phyloP scores from a whole-genome alignment of 2,113 vertebrate genomes.

The Caranx ignobilis region DNA sequence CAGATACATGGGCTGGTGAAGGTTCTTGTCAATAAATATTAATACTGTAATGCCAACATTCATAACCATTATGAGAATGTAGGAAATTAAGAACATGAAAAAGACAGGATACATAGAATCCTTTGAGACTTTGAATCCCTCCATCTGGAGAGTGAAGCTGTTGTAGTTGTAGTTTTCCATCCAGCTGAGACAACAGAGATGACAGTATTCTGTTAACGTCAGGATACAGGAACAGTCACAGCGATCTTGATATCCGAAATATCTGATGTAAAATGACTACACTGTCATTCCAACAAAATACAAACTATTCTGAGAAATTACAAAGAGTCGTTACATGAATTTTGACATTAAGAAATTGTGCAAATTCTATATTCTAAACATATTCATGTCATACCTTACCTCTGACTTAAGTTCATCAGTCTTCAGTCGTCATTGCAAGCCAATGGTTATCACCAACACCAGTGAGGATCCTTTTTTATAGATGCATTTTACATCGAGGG shows the following conservation, averaged over 20 bases:
- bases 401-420: neutral
- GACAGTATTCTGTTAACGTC: neutral
- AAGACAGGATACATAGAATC: slow-evolving; percentile 61
- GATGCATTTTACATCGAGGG: neutral
- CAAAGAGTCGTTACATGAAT: neutral
- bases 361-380: neutral
- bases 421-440: neutral
- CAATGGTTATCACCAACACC: neutral
- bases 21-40: slow-evolving; percentile 49
- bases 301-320: neutral
- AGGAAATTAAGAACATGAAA: slow-evolving; percentile 56
- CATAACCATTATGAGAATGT: slow-evolving; percentile 55
- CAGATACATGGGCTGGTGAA: slow-evolving; percentile 77
- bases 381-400: neutral
- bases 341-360: no score
- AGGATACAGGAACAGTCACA: no score
- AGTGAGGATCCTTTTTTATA: neutral
- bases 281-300: neutral
- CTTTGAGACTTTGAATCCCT: slow-evolving; percentile 62
- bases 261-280: neutral
- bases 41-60: slow-evolving; percentile 63
- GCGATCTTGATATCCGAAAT: neutral
- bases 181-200: slow-evolving; percentile 1
- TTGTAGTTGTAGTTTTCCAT: slow-evolving; percentile 60
- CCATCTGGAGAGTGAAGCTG: slow-evolving; percentile 61